phyloP scores from a whole-genome alignment of 2,113 vertebrate species.

The Xerus inauris region DNA sequence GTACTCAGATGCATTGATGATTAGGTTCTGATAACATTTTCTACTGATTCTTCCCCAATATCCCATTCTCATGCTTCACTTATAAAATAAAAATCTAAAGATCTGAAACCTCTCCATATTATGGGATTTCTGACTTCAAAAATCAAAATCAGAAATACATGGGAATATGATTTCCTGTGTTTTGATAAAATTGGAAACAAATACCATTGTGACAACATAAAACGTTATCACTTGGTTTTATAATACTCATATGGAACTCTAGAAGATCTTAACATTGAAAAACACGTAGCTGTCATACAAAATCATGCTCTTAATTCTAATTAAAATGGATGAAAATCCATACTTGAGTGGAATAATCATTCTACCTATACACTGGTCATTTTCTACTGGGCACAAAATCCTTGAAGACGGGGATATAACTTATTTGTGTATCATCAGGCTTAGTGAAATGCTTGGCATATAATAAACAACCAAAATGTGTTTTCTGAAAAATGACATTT shows the following conservation, averaged over 20 bases:
- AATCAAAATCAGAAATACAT: background rate
- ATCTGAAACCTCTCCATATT: background rate
- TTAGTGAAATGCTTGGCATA: background rate
- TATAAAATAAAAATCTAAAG: slow-evolving; percentile 39
- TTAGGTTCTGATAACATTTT: background rate
- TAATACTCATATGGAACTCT: background rate
- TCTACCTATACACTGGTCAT: background rate
- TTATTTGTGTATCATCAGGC: background rate
- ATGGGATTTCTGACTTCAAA: background rate
- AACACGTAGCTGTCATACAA: slow-evolving; percentile 19
- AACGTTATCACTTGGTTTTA: slow-evolving; percentile 32
- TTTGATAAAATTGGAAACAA: slow-evolving; percentile 57
- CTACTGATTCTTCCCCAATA: background rate
- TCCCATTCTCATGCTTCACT: background rate
- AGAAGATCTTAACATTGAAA: slow-evolving; percentile 44
- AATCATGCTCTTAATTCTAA: slow-evolving; percentile 57
- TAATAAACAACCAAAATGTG: slow-evolving; percentile 34
- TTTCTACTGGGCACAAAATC: slow-evolving; percentile 32
- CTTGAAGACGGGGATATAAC: background rate
- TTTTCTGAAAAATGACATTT: slow-evolving; percentile 61
- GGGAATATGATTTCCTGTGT: slow-evolving; percentile 12
- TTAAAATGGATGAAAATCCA: slow-evolving; percentile 18
- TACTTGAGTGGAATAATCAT: slow-evolving; percentile 4
- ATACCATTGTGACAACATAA: background rate
- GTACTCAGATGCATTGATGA: background rate